Conservation (phyloP, 1,140 invertebrate species). For the Formica exsecta region DNA sequence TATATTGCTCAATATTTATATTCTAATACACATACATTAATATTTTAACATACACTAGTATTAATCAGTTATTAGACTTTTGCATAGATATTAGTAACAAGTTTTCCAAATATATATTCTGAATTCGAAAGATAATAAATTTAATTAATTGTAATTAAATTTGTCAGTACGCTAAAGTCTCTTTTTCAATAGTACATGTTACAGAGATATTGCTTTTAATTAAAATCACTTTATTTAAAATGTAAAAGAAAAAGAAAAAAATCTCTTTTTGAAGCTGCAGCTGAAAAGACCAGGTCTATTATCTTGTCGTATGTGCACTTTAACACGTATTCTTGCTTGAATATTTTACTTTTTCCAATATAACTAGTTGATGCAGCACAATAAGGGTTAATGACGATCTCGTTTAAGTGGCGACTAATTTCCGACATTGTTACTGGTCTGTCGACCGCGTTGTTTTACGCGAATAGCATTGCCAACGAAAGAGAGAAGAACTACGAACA, state of each 20-base stretch:
- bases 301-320: background rate
- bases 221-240: background rate
- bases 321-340: background rate
- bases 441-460: conserved; percentile 65
- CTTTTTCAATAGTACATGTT: background rate
- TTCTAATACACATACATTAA: background rate
- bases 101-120: background rate
- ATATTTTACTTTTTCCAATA: conserved; percentile 54
- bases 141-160: conserved; percentile 22
- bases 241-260: background rate
- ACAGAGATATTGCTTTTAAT: background rate
- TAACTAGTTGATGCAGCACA: conserved; percentile 32
- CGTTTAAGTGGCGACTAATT: conserved; percentile 68
- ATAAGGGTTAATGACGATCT: conserved; percentile 65
- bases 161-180: too few species aligned
- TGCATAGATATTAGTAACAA: background rate
- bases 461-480: conserved; percentile 45
- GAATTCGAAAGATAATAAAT: background rate
- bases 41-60: too few species aligned
- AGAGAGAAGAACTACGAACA: conserved; percentile 41
- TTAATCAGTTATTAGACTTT: background rate
- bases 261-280: background rate
- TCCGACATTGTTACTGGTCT: conserved; percentile 70
- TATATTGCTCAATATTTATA: background rate
- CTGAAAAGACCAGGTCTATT: background rate